Conservation (phyloP, 1,140 invertebrate genomes). For the Neocloeon triangulifer region DNA sequence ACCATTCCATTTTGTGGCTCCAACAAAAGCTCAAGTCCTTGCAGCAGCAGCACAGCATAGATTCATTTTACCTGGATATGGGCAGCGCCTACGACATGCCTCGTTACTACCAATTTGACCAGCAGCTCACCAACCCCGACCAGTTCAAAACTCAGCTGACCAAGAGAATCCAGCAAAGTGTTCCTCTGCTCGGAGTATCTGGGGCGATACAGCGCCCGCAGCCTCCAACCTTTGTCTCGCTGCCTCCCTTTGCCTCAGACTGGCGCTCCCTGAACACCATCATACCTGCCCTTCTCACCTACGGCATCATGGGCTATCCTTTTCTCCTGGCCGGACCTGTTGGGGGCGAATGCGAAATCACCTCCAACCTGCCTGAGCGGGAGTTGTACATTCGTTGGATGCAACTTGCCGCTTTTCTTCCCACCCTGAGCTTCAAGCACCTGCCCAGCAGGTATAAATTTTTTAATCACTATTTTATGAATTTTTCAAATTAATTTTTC, state of each 20-base stretch:
- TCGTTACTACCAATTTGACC: slow-evolving; percentile 47
- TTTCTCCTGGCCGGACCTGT: slow-evolving; percentile 84
- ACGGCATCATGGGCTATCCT: slow-evolving; percentile 71
- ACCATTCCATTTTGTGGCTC: slow-evolving; percentile 56
- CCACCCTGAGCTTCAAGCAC: slow-evolving; percentile 76
- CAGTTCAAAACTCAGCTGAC: slow-evolving; percentile 53
- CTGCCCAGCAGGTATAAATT: slow-evolving; percentile 63
- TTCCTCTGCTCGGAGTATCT: slow-evolving; percentile 58
- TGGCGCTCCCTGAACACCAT: slow-evolving; percentile 71
- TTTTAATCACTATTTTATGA: background rate
- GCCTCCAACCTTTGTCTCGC: slow-evolving; percentile 62
- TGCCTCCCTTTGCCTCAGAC: slow-evolving; percentile 64
- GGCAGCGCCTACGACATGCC: slow-evolving; percentile 75
- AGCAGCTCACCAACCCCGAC: slow-evolving; percentile 51
- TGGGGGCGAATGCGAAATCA: slow-evolving; percentile 40
- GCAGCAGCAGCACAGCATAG: slow-evolving; percentile 49
- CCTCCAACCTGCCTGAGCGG: slow-evolving; percentile 37
- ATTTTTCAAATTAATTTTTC: slow-evolving; percentile 4
- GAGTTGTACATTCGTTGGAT: slow-evolving; percentile 87
- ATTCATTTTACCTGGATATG: slow-evolving; percentile 75
- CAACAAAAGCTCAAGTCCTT: slow-evolving; percentile 44
- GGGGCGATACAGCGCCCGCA: slow-evolving; percentile 57
- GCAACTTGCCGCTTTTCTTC: slow-evolving; percentile 78
- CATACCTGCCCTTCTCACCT: slow-evolving; percentile 66
- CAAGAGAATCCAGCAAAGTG: slow-evolving; percentile 14